These are phyloP conservation scores for Natrix natrix DNA, from an alignment of 2,797 vertebrate genomes.

Conservation along the genomic window DNA sequence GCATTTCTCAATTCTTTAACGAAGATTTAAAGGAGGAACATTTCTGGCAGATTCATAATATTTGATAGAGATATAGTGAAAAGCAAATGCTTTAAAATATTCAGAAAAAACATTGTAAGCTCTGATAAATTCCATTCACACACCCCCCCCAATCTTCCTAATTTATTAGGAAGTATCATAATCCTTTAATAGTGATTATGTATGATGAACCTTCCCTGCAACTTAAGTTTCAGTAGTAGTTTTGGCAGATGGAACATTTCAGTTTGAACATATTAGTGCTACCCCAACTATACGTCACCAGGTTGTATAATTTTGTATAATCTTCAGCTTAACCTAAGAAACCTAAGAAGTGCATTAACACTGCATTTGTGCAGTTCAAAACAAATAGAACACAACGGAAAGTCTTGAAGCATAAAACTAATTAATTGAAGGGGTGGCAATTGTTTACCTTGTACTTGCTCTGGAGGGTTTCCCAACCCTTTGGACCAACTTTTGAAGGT, in stretches of 20 bases:
- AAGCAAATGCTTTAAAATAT: neutral
- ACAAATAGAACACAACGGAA: neutral
- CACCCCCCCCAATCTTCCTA: neutral
- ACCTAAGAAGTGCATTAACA: neutral
- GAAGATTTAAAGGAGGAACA: neutral
- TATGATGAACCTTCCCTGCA: neutral
- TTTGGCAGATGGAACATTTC: neutral
- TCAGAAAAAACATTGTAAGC: neutral
- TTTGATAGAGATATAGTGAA: neutral
- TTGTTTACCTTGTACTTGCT: neutral
- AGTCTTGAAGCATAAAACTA: neutral
- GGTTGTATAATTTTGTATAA: neutral
- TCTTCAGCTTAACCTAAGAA: neutral
- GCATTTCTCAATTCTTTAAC: neutral
- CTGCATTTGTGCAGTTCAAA: neutral
- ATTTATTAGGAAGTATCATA: neutral
- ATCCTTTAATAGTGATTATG: neutral
- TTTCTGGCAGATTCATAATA: neutral
- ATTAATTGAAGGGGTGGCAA: neutral
- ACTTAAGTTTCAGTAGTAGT: neutral
- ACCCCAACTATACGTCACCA: neutral
- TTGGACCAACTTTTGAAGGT: neutral
- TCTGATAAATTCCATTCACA: neutral
- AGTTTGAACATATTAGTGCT: neutral
- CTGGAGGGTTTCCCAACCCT: neutral